phyloP scores from a whole-genome alignment of 2,797 vertebrate genomes.

The Tinamus major region DNA sequence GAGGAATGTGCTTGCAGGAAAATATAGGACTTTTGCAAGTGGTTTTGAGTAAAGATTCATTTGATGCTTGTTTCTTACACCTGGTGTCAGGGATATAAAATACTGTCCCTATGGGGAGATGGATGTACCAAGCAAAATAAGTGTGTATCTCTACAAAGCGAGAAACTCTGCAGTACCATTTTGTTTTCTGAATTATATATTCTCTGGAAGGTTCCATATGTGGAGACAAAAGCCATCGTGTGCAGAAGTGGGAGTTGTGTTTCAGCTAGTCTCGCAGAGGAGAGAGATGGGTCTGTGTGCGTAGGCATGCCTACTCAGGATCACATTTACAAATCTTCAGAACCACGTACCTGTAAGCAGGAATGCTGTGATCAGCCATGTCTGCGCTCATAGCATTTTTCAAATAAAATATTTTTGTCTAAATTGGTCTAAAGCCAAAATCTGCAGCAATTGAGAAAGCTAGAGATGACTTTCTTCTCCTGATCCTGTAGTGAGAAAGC shows the following conservation, averaged over 20 bases:
- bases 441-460: not conserved
- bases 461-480: not conserved
- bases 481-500: not conserved
- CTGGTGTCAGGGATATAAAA: not conserved
- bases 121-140: not conserved
- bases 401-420: not conserved
- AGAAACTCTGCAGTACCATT: not conserved
- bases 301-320: not conserved
- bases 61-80: not conserved
- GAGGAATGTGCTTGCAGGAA: not conserved
- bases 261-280: not conserved
- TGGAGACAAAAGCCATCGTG: not conserved
- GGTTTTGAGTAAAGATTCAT: not conserved
- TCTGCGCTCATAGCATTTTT: not conserved
- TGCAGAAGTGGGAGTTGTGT: not conserved
- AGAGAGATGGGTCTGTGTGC: not conserved
- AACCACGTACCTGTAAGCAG: not conserved
- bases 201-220: not conserved
- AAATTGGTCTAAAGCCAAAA: not conserved
- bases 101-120: not conserved
- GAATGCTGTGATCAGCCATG: not conserved
- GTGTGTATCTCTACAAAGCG: not conserved
- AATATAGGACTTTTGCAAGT: not conserved
- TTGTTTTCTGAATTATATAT: rapidly evolving
- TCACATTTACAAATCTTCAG: not conserved